Base-by-base conservation (phyloP, 1,140 invertebrate species). In the Drosophila aff. region DNA sequence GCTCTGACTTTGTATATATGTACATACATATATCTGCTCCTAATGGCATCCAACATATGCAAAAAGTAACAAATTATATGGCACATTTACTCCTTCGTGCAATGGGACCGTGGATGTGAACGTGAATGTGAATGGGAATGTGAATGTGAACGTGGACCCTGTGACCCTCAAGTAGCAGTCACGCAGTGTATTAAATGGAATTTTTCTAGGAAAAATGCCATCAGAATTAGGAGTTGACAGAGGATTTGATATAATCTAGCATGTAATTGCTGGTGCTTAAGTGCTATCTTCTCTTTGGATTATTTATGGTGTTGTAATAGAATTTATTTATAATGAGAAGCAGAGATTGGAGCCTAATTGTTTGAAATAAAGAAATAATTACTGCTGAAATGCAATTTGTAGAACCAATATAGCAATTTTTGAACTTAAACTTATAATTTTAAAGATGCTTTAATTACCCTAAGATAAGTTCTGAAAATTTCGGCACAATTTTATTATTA, bases 41-140 rank as follows among this genome's bases (percentile, higher is more conserved):
- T 73, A 77, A 82, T 79, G 76, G 40, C 50, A 77, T 23, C 63
- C 63, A 76, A 60, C 71, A 64, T 77, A 80, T 86, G 76, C 76
- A 80, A 65, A 87, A 68, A 66, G 28, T 77, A 68, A 72, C 52
- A 55, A 76, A 80, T 77, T 62, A 74, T 60, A 50, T 62, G 57
- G 55, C 67, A 74, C 71, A 73, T 74, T 73, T 78, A 62, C 55
- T 55, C 76, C 52, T 66, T 49, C 71, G 50, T 76, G 72, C 71
- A 63, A 43, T 44, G 61, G 44, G 52, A 65, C 60, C 31, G 43
- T 36, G 33, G 41, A 46, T 58, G 52, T 49, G 43, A 23, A 46
- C 13, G 40, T 16, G 28, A 31, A 50, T 23, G 23, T 1, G 46
- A 50, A 50, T 36, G 50, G 5, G 18, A 53, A 53, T 2, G 28